Evolutionary conservation across 37 sponge, comb jelly and placozoan genomes (phyloP), one percentile per base, ranked within the genome.

Genomic region (Tethya wilhelma): DNA sequence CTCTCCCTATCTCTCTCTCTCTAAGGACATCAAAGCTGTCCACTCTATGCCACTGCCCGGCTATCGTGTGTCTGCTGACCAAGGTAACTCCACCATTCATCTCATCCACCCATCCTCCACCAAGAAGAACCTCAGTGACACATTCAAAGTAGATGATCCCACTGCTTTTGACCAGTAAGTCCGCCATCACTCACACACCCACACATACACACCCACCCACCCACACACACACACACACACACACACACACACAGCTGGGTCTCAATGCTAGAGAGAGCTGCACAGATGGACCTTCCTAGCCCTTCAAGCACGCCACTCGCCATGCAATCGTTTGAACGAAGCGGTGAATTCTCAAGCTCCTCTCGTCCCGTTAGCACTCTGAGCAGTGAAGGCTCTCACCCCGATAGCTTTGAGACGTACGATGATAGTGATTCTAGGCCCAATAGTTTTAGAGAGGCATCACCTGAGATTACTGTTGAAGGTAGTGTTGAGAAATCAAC

Each of bases 11-110:
- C 45, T 39, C 42, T 33, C 40, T 7, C 17, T 69, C 42, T 37
- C 64, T 58, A 65, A 92, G 92, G 92, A 92, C 77, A 77, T 92
- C 29, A 71, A 75, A 36, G 92, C 92, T 11, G 59, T 80, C 14
- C 56, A 74, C 9, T 78, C 92, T 36, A 66, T 84, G 38, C 92
- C 92, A n/a, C 80, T 92, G 0, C 88, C 88, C 12, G 92, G 92
- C 8, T 92, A 92, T 59, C 39, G 23, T 0, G 65, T 92, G 20
- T 22, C 19, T 5, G 42, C 75, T 43, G 60, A 68, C 19, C 30
- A 32, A 39, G 28, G 17, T 30, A 68, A 67, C n/a, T 42, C 5
- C 33, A 56, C 45, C 32, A 74, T 74, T 23, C 56, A 31, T 28
- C 75, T 80, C 22, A 75, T 19, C 45, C 85, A 84, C 39, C 85